Percentiles rank a stretch among this genome's conserved stretches.
phyloP scores from a whole-genome alignment of 2,797 vertebrate genomes.

The Alectoris magna region DNA sequence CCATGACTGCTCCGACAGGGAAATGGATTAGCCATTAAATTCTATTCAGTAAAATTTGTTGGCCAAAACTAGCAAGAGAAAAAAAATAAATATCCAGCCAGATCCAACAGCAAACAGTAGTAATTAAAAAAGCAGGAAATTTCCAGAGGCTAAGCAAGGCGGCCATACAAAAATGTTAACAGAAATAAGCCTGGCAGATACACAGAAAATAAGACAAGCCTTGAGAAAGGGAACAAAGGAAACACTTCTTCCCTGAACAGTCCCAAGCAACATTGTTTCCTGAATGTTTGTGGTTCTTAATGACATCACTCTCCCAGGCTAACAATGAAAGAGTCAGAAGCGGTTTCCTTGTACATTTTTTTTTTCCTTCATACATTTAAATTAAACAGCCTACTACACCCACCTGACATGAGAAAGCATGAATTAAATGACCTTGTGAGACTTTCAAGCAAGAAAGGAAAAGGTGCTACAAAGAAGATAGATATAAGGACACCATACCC shows the following conservation, averaged over 20 bases:
- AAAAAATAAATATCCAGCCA: background rate
- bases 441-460: background rate
- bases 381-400: background rate
- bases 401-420: background rate
- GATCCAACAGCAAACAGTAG: background rate
- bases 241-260: background rate
- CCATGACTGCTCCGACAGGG: background rate
- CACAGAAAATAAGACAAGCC: background rate
- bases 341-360: background rate
- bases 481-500: accelerated
- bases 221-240: background rate
- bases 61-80: background rate
- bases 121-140: background rate
- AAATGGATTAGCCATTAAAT: background rate
- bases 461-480: background rate
- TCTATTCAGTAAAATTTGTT: background rate
- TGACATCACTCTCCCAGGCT: background rate
- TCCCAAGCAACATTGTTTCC: background rate
- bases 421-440: background rate
- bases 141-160: background rate
- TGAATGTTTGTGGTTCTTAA: background rate
- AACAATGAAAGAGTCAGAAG: background rate
- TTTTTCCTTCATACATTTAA: background rate
- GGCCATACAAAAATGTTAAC: background rate
- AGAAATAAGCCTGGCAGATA: background rate